Conservation (phyloP, 2,888 invertebrate species). For the Pherbina coryleti region DNA sequence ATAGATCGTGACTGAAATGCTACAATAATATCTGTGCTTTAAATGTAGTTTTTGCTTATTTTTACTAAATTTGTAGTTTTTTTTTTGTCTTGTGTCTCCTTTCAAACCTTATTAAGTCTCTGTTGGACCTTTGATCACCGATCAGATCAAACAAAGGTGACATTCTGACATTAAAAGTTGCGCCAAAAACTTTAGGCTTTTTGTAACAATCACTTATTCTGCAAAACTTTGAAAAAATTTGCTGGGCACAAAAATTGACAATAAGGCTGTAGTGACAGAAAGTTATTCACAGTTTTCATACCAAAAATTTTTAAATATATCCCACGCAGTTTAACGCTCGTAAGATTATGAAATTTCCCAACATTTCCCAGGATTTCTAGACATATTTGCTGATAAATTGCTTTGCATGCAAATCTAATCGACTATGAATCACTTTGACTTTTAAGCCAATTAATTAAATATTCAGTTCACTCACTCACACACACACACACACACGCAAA, state of each 20-base stretch:
- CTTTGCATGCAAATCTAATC: neutral
- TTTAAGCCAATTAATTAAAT: constrained; percentile 13
- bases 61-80: neutral
- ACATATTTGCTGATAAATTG: neutral
- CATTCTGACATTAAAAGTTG: constrained; percentile 11
- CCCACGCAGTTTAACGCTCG: too few species aligned
- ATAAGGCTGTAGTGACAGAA: too few species aligned
- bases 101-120: neutral
- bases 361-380: too few species aligned
- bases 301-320: too few species aligned
- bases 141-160: constrained; percentile 17
- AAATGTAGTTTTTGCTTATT: neutral
- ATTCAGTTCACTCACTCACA: neutral
- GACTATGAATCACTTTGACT: neutral
- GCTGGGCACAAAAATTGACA: too few species aligned
- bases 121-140: neutral
- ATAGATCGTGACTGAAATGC: constrained; percentile 15
- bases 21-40: constrained; percentile 13
- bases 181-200: neutral
- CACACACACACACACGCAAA: neutral
- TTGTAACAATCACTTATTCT: neutral
- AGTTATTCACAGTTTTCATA: too few species aligned
- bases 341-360: too few species aligned
- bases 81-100: neutral
- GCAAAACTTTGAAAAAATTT: neutral